Conservation (phyloP, 2,797 vertebrate genomes). For the Hippocampus kuda region DNA sequence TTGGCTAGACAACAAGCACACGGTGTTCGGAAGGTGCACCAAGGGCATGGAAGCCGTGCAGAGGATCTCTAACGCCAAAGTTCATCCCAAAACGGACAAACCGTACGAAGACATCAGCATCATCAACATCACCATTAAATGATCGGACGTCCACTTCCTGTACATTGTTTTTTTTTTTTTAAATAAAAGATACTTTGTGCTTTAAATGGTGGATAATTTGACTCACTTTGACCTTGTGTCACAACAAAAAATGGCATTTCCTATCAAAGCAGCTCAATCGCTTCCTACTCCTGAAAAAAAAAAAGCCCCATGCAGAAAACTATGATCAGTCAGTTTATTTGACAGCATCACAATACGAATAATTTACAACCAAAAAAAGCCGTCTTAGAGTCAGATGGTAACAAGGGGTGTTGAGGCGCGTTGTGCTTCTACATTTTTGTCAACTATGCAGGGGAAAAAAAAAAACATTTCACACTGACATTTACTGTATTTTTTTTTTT, state of each 20-base stretch:
- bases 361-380: slow-evolving; percentile 64
- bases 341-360: slow-evolving; percentile 61
- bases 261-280: too few species aligned
- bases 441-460: slow-evolving; percentile 15
- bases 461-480: slow-evolving; percentile 49
- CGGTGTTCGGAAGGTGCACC: slow-evolving; percentile 86
- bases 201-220: neutral
- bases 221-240: neutral
- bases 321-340: slow-evolving; percentile 54
- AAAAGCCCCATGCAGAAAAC: neutral
- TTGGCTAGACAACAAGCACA: slow-evolving; percentile 99
- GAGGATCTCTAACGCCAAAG: slow-evolving; percentile 93
- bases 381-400: slow-evolving; percentile 51
- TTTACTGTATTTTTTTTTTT: slow-evolving; percentile 15
- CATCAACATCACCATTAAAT: slow-evolving; percentile 96
- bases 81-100: slow-evolving; percentile 97
- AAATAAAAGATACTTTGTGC: slow-evolving; percentile 33
- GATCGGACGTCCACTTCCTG: slow-evolving; percentile 27
- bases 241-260: too few species aligned
- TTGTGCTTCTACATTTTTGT: slow-evolving; percentile 57
- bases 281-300: neutral
- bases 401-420: slow-evolving; percentile 43
- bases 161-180: slow-evolving; percentile 37
- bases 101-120: slow-evolving; percentile 98
- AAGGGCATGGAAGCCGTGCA: slow-evolving; percentile 99